Evolutionary conservation across 2,888 invertebrate species (phyloP).

Genomic region (Cantharis flavilabris): DNA sequence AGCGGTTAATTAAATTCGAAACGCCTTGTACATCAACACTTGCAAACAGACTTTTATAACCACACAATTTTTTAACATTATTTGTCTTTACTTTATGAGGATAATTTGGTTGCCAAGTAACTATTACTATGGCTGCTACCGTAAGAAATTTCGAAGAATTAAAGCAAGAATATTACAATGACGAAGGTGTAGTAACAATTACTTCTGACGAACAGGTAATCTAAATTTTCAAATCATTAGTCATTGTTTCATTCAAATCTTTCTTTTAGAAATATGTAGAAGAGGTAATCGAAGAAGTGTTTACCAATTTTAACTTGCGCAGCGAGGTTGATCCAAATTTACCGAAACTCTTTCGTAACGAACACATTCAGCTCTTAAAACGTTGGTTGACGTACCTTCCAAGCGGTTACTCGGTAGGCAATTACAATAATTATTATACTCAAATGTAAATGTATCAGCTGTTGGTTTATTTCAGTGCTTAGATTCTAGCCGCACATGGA

Average conservation of each 20-base stretch:
- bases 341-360: conserved; percentile 65
- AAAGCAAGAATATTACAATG: conserved; percentile 59
- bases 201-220: conserved; percentile 66
- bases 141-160: conserved; percentile 45
- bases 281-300: conserved; percentile 60
- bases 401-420: conserved; percentile 60
- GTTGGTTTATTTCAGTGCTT: conserved; percentile 62
- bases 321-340: conserved; percentile 61
- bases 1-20: not conserved
- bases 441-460: not conserved
- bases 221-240: not conserved
- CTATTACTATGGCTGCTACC: conserved; percentile 17
- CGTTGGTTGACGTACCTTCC: conserved; percentile 71
- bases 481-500: conserved; percentile 96
- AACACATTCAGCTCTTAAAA: conserved; percentile 70
- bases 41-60: not conserved
- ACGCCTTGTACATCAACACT: not conserved
- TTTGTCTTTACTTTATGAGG: not conserved
- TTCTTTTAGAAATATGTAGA: conserved; percentile 62
- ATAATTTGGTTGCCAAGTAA: not conserved
- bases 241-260: conserved; percentile 8
- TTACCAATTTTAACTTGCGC: conserved; percentile 56
- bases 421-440: not conserved
- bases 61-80: not conserved
- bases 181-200: conserved; percentile 63